Base-by-base conservation (phyloP, 2,113 vertebrate genomes). In the Microtus richardsoni region DNA sequence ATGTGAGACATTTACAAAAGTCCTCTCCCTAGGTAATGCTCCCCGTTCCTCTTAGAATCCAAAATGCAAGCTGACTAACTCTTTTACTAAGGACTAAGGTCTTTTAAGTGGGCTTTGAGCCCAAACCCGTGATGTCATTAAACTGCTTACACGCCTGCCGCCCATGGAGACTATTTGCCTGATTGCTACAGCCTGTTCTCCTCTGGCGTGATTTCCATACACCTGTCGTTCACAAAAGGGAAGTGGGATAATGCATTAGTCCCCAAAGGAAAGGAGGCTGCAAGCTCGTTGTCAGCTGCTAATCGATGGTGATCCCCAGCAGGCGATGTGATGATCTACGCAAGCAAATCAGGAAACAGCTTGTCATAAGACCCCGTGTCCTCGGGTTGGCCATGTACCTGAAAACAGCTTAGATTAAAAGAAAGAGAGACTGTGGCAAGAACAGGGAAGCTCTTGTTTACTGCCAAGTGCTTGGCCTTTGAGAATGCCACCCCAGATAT, bases 1-100 rank as follows among this genome's bases (percentile, higher is more conserved):
- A 95, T 71, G 73, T 24, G 74, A 95, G 96, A 70, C 54, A 66
- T 88, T 96, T 93, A 73, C 60, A 87, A 85, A 96, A 88, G 80
- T 87, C 41, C 93, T 93, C 93, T 97, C 84, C 93, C 74, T n/a
- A 44, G 84, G 93, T 85, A 80, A 68, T 74, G 85, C 36, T 89
- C 19, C 36, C 89, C 83, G 28, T 73, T 93, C 80, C 90, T 62
- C 66, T 90, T 83, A 95, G 66, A 93, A 85, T 93, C 24, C 62
- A 70, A 85, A 62, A 95, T 39, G 54, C 96, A 96, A 95, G 77
- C 80, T 88, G 58, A 58, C 74, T 13, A 6, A 60, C 58, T 89
- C 10, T 80, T 89, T 39, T 71, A 16, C 47, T 54, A 1, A n/a
- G 90, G 58, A 91, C 47, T 36, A 71, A 85, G 54, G 44, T 85